Evolutionary conservation across 2,888 invertebrate genomes (phyloP), one percentile per base, ranked within the genome.

Genomic region (Torymus texanus): DNA sequence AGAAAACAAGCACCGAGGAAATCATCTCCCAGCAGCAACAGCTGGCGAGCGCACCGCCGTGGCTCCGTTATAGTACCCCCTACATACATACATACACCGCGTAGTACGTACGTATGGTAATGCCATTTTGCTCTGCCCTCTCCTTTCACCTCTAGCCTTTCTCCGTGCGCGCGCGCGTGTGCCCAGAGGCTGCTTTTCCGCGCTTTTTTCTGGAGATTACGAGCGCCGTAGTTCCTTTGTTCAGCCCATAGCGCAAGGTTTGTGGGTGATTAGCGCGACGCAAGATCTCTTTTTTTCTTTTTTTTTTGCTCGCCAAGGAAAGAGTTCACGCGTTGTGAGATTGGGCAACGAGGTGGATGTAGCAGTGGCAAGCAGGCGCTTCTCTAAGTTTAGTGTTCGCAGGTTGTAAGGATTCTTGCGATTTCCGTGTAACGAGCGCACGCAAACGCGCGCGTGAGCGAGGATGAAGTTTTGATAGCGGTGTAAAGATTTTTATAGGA

Each of bases 61-160:
- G 53, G 29, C 62, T 13, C 24, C 72, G 29, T 56, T 24, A 53
- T 29, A 62, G 53, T 12, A 41, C 51, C 16, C 16, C 18, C 41
- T 61, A 29, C 13, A 14, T 5, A 62, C 0, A 62, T 11, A 18
- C 18, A 18, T 8, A 21, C n/a, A n/a, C n/a, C n/a, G 24, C 16
- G 2, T 10, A 21, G 55, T 55, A 68, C 51, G n/a, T 55, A n/a
- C 16, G 67, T 21, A 41, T 41, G 41, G 41, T 41, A 41, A 41
- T 41, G 41, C 41, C 41, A 41, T 41, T 41, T 41, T 41, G 41
- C 41, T 41, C 21, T 75, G 51, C 67, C 58, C 63, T 63, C 71
- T 62, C 65, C 74, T 77, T 62, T 63, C 63, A 55, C 53, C 71
- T 72, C 67, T 51, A 63, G 68, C 56, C 79, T 79, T 59, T 67